These are phyloP conservation scores for Crematogaster levior DNA, from an alignment of 2,888 invertebrate species.

Conservation along the genomic window DNA sequence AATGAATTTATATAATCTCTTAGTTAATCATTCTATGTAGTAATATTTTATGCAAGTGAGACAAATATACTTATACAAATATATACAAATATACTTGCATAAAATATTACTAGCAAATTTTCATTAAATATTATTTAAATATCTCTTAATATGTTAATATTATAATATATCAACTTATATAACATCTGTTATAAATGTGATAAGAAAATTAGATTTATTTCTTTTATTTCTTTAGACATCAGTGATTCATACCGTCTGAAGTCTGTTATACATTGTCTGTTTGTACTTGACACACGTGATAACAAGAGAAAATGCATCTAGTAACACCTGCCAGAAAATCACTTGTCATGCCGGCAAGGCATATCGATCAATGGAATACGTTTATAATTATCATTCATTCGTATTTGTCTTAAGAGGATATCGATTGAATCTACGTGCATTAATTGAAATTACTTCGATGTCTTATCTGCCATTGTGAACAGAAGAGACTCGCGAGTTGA, in stretches of 20 bases:
- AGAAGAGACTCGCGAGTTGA: not conserved
- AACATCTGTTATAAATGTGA: not conserved
- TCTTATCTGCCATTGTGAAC: not conserved
- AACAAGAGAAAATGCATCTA: conserved; percentile 1
- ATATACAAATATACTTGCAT: no score
- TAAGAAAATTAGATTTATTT: not conserved
- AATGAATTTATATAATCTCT: not conserved
- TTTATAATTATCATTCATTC: conserved; percentile 6
- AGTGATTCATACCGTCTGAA: conserved; percentile 11
- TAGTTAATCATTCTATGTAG: not conserved
- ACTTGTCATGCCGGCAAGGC: not conserved
- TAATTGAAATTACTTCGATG: conserved; percentile 1
- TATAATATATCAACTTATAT: not conserved
- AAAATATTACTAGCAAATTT: no score
- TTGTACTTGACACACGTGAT: not conserved
- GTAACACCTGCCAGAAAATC: not conserved
- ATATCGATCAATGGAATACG: not conserved
- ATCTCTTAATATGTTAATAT: not conserved
- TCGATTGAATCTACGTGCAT: not conserved
- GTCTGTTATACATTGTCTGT: not conserved
- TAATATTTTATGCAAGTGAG: not conserved
- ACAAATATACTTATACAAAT: no score
- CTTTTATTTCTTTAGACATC: not conserved
- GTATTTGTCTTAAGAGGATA: not conserved
- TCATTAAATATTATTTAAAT: not conserved